Conservation (phyloP, 2,888 invertebrate genomes). For the Gandaritis pyraliata region DNA sequence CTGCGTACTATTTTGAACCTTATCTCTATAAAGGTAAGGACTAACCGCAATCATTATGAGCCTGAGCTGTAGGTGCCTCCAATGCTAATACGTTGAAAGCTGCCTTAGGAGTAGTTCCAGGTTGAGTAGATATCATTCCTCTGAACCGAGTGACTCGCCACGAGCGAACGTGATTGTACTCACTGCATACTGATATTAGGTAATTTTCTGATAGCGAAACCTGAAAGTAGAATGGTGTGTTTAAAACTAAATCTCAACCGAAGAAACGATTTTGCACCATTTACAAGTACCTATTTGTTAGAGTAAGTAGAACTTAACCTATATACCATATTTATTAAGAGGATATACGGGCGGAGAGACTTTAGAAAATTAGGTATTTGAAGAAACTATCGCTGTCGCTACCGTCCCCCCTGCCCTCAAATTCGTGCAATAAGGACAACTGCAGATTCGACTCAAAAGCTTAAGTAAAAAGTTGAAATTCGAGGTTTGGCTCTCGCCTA, state of each 20-base stretch:
- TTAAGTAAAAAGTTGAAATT: too few relatives aligned
- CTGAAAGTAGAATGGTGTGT: conserved; percentile 67
- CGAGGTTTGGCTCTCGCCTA: too few relatives aligned
- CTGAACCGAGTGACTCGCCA: conserved; percentile 99
- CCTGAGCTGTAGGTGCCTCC: conserved; percentile 84
- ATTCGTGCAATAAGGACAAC: too few relatives aligned
- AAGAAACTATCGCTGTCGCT: too few relatives aligned
- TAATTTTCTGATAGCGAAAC: conserved; percentile 97
- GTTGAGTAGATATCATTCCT: conserved; percentile 99
- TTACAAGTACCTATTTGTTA: too few relatives aligned
- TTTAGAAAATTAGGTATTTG: too few relatives aligned
- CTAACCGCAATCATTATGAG: conserved; percentile 88
- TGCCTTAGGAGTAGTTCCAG: conserved; percentile 98
- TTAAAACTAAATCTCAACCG: not conserved
- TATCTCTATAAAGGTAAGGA: conserved; percentile 7
- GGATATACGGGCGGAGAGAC: too few relatives aligned
- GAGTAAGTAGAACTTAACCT: too few relatives aligned
- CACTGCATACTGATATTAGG: conserved; percentile 97
- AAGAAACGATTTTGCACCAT: too few relatives aligned
- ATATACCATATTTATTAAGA: too few relatives aligned
- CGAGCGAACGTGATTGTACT: conserved; percentile 98
- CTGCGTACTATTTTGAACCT: not conserved
- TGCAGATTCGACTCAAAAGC: too few relatives aligned
- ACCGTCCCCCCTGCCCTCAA: too few relatives aligned
- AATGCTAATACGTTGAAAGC: conserved; percentile 98